Evolutionary conservation across 2,113 vertebrate genomes (phyloP).

Genomic region (Heloderma charlesbogerti): DNA sequence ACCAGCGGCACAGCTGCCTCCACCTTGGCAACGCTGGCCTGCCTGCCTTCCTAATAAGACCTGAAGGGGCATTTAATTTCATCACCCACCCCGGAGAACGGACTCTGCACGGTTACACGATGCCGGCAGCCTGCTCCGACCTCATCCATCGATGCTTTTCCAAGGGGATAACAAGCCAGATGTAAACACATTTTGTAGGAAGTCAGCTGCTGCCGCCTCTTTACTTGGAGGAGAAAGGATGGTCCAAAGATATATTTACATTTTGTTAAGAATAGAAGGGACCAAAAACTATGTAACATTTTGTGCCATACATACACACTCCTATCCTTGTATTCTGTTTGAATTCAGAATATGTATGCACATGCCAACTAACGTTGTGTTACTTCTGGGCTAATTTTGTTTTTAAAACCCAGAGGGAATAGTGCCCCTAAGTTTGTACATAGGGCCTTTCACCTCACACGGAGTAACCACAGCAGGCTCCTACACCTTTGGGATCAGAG

Average conservation of each 20-base stretch:
- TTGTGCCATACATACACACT: neutral
- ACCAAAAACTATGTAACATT: neutral
- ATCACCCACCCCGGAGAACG: neutral
- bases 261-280: no score
- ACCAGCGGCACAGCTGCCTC: neutral
- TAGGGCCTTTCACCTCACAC: neutral
- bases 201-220: neutral
- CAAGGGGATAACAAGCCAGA: neutral
- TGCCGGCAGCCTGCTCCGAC: neutral
- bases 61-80: conserved; percentile 17
- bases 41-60: conserved; percentile 9
- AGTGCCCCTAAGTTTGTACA: neutral
- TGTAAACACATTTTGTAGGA: neutral
- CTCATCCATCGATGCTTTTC: neutral
- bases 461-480: neutral
- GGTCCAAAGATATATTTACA: neutral
- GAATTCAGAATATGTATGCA: neutral
- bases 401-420: neutral
- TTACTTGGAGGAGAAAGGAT: neutral
- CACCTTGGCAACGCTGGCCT: neutral
- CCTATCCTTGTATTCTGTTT: neutral
- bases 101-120: conserved; percentile 8
- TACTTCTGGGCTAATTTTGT: neutral
- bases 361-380: neutral
- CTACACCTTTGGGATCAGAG: neutral